Evolutionary conservation across 2,888 invertebrate genomes (phyloP).

Genomic region (Lacanobia oleracea): DNA sequence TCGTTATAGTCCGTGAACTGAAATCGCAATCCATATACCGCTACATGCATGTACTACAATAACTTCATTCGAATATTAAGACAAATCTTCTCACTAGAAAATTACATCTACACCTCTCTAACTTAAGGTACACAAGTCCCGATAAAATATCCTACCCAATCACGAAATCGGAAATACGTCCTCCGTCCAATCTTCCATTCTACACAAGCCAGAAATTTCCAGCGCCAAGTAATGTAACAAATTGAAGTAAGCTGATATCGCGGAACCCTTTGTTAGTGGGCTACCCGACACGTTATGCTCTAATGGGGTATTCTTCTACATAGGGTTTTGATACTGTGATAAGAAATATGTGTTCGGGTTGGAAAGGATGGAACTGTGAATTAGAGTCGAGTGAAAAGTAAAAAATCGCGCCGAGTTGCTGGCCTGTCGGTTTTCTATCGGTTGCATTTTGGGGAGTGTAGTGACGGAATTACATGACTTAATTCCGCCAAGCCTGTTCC

Average conservation of each 20-base stretch:
- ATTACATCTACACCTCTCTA: background rate
- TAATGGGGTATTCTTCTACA: conserved; percentile 57
- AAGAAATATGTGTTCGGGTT: conserved; percentile 26
- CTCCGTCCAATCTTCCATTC: background rate
- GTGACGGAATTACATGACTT: too few relatives aligned
- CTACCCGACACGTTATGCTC: conserved; percentile 43
- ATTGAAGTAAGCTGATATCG: conserved; percentile 56
- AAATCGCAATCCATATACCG: too few relatives aligned
- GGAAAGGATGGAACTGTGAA: background rate
- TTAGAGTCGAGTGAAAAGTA: background rate
- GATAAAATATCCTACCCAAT: conserved; percentile 28
- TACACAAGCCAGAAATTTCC: conserved; percentile 25
- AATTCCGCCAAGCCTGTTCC: too few relatives aligned
- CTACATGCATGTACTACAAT: too few relatives aligned
- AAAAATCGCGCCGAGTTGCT: too few relatives aligned
- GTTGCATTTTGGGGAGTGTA: too few relatives aligned
- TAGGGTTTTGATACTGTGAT: conserved; percentile 33
- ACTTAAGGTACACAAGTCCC: background rate
- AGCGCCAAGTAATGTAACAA: conserved; percentile 54
- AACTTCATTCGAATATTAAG: too few relatives aligned
- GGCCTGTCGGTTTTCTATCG: too few relatives aligned
- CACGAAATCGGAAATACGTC: conserved; percentile 13
- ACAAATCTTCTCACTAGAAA: too few relatives aligned
- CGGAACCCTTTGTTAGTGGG: conserved; percentile 59
- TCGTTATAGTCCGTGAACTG: too few relatives aligned